phyloP scores from a whole-genome alignment of 2,113 vertebrate genomes.

The Isurus oxyrinchus region DNA sequence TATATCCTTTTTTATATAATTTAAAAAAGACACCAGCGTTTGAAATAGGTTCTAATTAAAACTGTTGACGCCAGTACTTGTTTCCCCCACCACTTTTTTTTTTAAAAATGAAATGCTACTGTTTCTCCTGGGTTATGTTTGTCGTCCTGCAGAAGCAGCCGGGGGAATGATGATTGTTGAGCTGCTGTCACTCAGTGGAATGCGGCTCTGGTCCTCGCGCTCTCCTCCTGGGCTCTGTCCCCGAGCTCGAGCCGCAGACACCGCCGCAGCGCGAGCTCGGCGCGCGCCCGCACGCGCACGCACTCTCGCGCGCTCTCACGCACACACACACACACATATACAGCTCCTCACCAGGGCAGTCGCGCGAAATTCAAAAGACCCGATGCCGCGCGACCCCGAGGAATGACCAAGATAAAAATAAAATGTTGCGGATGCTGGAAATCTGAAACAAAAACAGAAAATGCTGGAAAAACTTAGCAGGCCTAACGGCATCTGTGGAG shows the following conservation, averaged over 20 bases:
- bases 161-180: not conserved
- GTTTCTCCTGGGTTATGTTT: not conserved
- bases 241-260: not conserved
- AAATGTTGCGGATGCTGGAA: not conserved
- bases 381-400: not conserved
- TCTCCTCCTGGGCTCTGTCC: not conserved
- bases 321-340: too few relatives aligned
- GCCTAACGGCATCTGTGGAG: too few relatives aligned
- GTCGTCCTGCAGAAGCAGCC: not conserved
- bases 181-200: not conserved
- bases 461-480: too few relatives aligned
- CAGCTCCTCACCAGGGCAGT: not conserved
- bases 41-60: not conserved
- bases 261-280: not conserved
- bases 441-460: not conserved
- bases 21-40: not conserved
- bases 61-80: not conserved
- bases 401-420: too few relatives aligned
- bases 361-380: not conserved
- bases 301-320: not conserved
- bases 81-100: slow-evolving; percentile 21
- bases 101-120: not conserved
- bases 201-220: slow-evolving; percentile 24
- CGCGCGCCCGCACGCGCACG: not conserved
- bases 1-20: not conserved